phyloP scores from a whole-genome alignment of 2,888 invertebrate species.

The Oxystoma pomonae region DNA sequence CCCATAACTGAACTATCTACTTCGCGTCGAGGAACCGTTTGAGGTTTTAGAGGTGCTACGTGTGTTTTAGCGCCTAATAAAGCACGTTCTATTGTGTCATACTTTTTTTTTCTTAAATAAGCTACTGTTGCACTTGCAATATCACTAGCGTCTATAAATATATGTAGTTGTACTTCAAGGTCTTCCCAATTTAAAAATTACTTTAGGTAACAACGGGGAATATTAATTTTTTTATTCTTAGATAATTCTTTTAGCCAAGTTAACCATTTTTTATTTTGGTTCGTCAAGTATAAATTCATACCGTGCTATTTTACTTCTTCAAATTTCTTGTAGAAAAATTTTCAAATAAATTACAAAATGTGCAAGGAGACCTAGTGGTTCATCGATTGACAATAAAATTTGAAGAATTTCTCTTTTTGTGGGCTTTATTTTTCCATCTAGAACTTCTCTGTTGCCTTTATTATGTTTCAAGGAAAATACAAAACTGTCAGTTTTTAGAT shows the following conservation, averaged over 20 bases:
- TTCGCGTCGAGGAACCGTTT: conserved; percentile 28
- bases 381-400: conserved; percentile 18
- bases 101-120: conserved; percentile 20
- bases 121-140: conserved; percentile 28
- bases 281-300: too few relatives aligned
- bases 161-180: conserved; percentile 11
- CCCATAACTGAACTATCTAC: conserved; percentile 27
- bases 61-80: conserved; percentile 28
- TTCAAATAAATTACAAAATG: conserved; percentile 22
- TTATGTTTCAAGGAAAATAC: conserved; percentile 6
- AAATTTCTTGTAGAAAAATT: conserved; percentile 23
- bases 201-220: conserved; percentile 25
- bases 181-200: not conserved
- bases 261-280: too few relatives aligned
- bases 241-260: conserved; percentile 12
- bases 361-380: conserved; percentile 16
- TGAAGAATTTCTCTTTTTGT: conserved; percentile 19
- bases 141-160: conserved; percentile 4
- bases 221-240: conserved; percentile 20
- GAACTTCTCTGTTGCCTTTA: conserved; percentile 17
- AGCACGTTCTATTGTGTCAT: conserved; percentile 6
- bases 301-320: too few relatives aligned
- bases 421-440: conserved; percentile 13
- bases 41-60: conserved; percentile 29
- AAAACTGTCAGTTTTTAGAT: conserved; percentile 8